Base-by-base conservation (phyloP, 2,888 invertebrate genomes). In the Oscheius sp. region DNA sequence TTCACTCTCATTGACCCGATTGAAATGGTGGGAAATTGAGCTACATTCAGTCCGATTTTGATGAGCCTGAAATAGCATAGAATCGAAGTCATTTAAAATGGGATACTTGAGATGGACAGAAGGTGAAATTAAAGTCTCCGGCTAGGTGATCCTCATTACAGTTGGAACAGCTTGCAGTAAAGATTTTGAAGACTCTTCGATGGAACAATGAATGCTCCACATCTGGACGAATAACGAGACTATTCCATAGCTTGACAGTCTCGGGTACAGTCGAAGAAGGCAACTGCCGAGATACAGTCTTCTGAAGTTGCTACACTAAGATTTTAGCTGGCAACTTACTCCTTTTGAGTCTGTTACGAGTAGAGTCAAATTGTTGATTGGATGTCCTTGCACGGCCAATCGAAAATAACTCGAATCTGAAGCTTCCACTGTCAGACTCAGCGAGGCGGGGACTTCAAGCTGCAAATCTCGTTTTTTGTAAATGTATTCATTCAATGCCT, bases 161-260 rank as follows among this genome's bases (percentile, higher is more conserved):
- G 20, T 52, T 25, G 15, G 65, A 29, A 31, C 65, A 65, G 25
- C 45, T 45, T 6, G 42, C 20, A 2, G 42, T 27, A 42, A 65
- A 65, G 12, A 68, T 46, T 2, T 42, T 31, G 61, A 61, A 68
- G n/a, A 48, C 50, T n/a, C 61, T 27, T 15, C 48, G 46, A 23
- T 68, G 58, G 39, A 68, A 68, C 25, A 52, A 27, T 20, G 68
- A 68, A 50, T 68, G 68, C 64, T 17, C 31, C 15, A 23, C 1
- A 64, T 46, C 64, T 15, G 64, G 64, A n/a, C 64, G 31, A 20
- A 64, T 25, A 8, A 33, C 17, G 34, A 64, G 27, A n/a, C n/a
- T 34, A 12, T 48, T 37, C 64, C 64, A 64, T 5, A 34, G 33
- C 17, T 33, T 48, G 20, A 23, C 5, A 5, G 34, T 33, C 39